Conservation (phyloP, 1,140 invertebrate species). For the Anastatus disparis region DNA sequence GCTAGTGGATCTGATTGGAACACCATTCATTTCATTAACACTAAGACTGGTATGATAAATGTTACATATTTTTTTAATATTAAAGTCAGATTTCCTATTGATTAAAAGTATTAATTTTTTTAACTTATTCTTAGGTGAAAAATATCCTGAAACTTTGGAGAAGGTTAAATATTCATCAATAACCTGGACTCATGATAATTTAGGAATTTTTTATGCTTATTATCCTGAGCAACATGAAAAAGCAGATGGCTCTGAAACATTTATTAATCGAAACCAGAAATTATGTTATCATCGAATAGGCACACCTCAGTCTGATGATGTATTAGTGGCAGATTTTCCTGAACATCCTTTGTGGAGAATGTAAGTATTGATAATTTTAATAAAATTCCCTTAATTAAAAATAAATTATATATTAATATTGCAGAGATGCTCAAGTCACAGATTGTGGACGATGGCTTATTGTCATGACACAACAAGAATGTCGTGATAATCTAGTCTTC, state of each 20-base stretch:
- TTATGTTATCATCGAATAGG: constrained; percentile 92
- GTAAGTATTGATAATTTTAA: constrained; percentile 70
- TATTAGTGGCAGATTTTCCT: constrained; percentile 90
- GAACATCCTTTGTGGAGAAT: constrained; percentile 93
- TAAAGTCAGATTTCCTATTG: too few relatives aligned
- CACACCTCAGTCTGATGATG: constrained; percentile 88
- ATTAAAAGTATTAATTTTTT: constrained; percentile 8
- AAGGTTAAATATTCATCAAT: constrained; percentile 92
- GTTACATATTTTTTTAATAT: too few relatives aligned
- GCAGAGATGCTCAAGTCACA: constrained; percentile 82
- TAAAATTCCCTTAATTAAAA: too few relatives aligned
- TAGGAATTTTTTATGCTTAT: constrained; percentile 92
- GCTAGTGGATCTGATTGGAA: constrained; percentile 96
- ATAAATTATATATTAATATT: constrained; percentile 34
- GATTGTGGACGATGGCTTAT: constrained; percentile 93
- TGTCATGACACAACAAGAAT: constrained; percentile 82
- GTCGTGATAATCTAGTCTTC: constrained; percentile 89
- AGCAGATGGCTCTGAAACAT: constrained; percentile 91
- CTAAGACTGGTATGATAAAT: constrained; percentile 72
- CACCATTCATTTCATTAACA: constrained; percentile 86
- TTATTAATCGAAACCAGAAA: constrained; percentile 89
- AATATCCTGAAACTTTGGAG: constrained; percentile 88
- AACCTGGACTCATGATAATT: constrained; percentile 95
- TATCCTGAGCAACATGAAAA: constrained; percentile 80
- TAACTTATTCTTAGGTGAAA: constrained; percentile 73